These are phyloP conservation scores for Pemphigus obesinymphae DNA, from an alignment of 1,140 invertebrate species.

Conservation along the genomic window DNA sequence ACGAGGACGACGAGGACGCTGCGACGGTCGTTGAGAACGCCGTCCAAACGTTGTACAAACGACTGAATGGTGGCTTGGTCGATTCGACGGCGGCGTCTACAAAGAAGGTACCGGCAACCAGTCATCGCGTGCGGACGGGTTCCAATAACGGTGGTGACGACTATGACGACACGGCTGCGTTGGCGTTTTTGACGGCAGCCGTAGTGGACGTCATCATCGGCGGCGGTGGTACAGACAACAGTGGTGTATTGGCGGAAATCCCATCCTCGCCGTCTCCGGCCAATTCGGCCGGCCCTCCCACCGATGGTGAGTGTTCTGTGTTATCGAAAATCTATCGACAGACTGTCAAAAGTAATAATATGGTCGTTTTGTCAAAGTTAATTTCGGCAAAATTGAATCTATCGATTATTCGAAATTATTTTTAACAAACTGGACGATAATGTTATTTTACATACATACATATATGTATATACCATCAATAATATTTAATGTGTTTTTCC, in stretches of 20 bases:
- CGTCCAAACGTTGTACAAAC: conserved; percentile 2
- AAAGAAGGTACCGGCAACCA: background rate
- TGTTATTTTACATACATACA: too few relatives aligned
- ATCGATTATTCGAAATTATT: too few relatives aligned
- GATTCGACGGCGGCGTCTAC: background rate
- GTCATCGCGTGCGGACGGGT: background rate
- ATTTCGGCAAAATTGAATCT: too few relatives aligned
- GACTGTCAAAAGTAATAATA: too few relatives aligned
- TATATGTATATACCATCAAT: too few relatives aligned
- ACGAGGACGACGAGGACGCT: background rate
- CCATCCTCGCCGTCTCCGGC: background rate
- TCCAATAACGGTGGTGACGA: background rate
- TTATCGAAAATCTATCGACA: background rate
- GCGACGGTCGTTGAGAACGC: background rate
- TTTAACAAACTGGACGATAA: too few relatives aligned
- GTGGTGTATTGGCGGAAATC: background rate
- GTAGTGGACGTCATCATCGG: background rate
- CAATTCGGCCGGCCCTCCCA: background rate
- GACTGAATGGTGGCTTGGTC: background rate
- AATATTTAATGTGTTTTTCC: too few relatives aligned
- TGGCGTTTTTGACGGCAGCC: background rate
- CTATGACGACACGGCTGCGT: background rate
- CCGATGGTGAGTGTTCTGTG: background rate
- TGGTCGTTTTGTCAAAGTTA: too few relatives aligned
- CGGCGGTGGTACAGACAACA: too few relatives aligned